phyloP scores from a whole-genome alignment of 2,113 vertebrate species.

The Laticauda laticaudata region DNA sequence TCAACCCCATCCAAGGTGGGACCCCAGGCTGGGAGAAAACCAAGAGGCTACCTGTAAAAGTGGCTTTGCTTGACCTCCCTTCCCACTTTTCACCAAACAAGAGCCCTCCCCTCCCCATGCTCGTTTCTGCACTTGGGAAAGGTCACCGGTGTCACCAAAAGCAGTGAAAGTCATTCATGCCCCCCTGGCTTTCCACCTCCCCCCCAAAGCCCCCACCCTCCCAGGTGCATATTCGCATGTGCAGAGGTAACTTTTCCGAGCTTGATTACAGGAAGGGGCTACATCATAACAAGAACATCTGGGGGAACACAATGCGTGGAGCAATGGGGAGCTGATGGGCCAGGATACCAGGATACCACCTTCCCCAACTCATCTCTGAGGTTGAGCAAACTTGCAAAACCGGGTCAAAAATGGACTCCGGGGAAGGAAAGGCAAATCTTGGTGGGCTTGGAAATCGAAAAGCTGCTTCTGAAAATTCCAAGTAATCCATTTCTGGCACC shows the following conservation, averaged over 20 bases:
- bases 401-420: too few species aligned
- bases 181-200: too few species aligned
- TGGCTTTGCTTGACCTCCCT: too few species aligned
- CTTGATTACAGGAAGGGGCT: not conserved
- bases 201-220: accelerated
- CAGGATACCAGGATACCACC: not conserved
- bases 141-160: not conserved
- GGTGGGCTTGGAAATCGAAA: too few species aligned
- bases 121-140: not conserved
- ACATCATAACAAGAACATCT: too few species aligned
- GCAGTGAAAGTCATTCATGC: accelerated
- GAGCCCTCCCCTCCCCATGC: too few species aligned
- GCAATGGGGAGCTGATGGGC: too few species aligned
- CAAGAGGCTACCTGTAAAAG: not conserved
- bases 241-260: not conserved
- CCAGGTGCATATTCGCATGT: not conserved
- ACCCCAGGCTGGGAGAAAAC: not conserved
- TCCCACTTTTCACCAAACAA: accelerated
- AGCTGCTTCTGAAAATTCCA: too few species aligned
- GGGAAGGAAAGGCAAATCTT: too few species aligned
- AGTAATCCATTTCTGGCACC: too few species aligned
- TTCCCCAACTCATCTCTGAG: too few species aligned
- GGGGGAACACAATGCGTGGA: not conserved
- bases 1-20: not conserved
- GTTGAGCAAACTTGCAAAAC: too few species aligned